phyloP scores from a whole-genome alignment of 2,888 invertebrate genomes.

The Diadromus collaris region DNA sequence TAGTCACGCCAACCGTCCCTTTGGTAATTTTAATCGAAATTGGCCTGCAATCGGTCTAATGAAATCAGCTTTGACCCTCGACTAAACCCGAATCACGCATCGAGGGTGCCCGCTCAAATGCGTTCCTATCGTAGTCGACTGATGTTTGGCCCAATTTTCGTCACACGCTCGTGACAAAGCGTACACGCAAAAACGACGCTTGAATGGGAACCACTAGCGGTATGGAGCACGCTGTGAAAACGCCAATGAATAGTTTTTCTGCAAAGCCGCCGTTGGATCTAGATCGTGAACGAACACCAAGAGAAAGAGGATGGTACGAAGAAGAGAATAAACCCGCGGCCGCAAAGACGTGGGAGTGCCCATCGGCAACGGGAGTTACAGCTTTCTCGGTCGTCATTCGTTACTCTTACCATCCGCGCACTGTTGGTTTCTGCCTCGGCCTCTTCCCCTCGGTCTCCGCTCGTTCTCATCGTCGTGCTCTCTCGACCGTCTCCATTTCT shows the following conservation, averaged over 20 bases:
- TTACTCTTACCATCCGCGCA: conserved; percentile 69
- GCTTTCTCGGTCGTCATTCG: conserved; percentile 71
- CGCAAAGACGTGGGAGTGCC: conserved; percentile 71
- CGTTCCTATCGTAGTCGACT: conserved; percentile 1
- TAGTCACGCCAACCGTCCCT: conserved; percentile 20
- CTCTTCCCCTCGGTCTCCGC: conserved; percentile 24
- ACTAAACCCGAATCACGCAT: not conserved
- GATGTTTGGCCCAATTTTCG: conserved; percentile 25
- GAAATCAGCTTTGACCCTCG: conserved; percentile 38
- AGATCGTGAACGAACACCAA: conserved; percentile 20
- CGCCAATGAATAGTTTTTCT: conserved; percentile 1
- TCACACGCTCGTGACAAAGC: conserved; percentile 13
- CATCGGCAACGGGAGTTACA: conserved; percentile 73
- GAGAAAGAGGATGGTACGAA: conserved; percentile 17
- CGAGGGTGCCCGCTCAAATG: conserved; percentile 16
- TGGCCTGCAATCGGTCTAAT: conserved; percentile 36
- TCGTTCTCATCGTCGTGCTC: conserved; percentile 20
- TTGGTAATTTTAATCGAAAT: conserved; percentile 43
- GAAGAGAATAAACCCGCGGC: conserved; percentile 39
- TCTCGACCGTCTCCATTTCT: conserved; percentile 38
- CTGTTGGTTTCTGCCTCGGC: conserved; percentile 44
- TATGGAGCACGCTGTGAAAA: not conserved
- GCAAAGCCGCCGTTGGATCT: conserved; percentile 18
- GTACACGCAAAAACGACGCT: not conserved
- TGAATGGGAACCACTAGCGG: too few species aligned